Base-by-base conservation (phyloP, 2,888 invertebrate genomes). In the Sarcophaga subvicina region DNA sequence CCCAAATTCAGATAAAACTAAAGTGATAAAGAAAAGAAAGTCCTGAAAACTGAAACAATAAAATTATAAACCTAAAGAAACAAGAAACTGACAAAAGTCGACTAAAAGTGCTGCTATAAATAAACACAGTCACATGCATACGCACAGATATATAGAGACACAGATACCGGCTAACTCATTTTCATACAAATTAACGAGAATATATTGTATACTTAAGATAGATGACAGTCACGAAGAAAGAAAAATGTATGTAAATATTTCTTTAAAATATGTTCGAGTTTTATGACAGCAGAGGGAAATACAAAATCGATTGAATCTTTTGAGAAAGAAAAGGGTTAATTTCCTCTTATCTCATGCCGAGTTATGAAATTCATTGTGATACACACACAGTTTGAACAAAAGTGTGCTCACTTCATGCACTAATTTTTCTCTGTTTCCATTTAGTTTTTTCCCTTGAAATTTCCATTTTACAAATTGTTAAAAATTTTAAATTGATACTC, bases 11-110 rank as follows among this genome's bases (percentile, higher is more conserved):
- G 14, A 14, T 5, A 54, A 54, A 54, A 17, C 54, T 14, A 54
- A 17, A 49, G 12, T 49, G 14, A 49, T 14, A 49, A 49, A 49
- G 14, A 14, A 49, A 49, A 54, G 17, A 54, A 89, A 78, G 88
- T 22, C 22, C 22, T 22, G 85, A 77, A 90, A 90, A 90, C 89
- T 89, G 89, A 90, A 89, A 90, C 90, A 91, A 91, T 91, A 91
- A 90, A 91, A 91, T 89, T 90, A 91, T 91, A 91, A 90, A 87
- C 91, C 14, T 66, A 59, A 81, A 25, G 37, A 37, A 84, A 79
- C 25, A 69, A 20, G 86, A 45, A 76, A 80, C 66, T 69, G 54
- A 20, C 64, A 37, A 69, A 54, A 71, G 20, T 45, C 54, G 47
- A 80, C 84, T 67, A 25, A 85, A 77, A 54, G 17, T 54, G 83